Evolutionary conservation across 2,888 invertebrate genomes (phyloP), one percentile per base, ranked within the genome.

Genomic region (Tolmerus cingulatus): DNA sequence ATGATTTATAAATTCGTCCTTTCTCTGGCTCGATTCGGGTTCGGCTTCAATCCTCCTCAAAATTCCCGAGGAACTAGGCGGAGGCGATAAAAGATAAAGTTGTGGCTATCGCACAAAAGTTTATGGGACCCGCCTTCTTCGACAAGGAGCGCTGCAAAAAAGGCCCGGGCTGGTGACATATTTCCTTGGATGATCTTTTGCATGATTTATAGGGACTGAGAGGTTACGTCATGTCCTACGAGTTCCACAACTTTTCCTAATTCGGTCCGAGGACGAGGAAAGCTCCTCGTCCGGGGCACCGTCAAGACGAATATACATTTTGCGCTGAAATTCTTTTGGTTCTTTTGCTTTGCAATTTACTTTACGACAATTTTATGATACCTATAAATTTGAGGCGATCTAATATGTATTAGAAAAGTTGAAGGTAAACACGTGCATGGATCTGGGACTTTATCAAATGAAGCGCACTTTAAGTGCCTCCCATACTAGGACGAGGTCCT

Each of bases 331-430:
- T 81, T 66, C 76, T 46, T 79, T 74, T 81, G 12, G 27, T 82
- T 30, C 40, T 66, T 84, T 84, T 74, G 84, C 84, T 66, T 87
- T 82, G 87, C 87, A 87, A 87, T 87, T 87, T 87, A 84, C 76
- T 87, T 87, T 87, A 87, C 79, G 85, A 85, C 78, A 79, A 77
- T 87, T 87, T 87, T 87, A 87, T 87, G 87, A 85, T 77, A 76
- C 77, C 55, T 85, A 87, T 87, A 87, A 87, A 87, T 87, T 87
- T 87, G 77, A 55, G 87, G 57, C 87, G 87, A 87, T 86, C 77
- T 87, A 87, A 87, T 87, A 87, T 87, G 85, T 87, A 86, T 87
- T 87, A 87, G 79, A 87, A 87, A 87, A 87, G 82, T 87, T 87
- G 82, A 84, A 84, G 84, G 84, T 84, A 84, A 84, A 84, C 84